Evolutionary conservation across 2,888 invertebrate genomes (phyloP).

Genomic region (Agapostemon virescens): DNA sequence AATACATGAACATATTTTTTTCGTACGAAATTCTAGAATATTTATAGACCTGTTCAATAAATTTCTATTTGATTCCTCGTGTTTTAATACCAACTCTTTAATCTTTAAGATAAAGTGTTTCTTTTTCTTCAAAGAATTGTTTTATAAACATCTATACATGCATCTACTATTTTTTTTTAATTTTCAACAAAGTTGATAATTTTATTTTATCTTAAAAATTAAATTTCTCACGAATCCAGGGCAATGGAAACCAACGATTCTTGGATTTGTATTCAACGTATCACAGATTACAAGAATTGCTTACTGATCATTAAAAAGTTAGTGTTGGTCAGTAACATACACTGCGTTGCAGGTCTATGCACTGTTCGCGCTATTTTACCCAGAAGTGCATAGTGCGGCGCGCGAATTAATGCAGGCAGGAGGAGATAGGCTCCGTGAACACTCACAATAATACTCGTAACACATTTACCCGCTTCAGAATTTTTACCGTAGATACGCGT

Average conservation of each 20-base stretch:
- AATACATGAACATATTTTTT: not conserved
- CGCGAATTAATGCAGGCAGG: slow-evolving; percentile 75
- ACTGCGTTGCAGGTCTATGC: slow-evolving; percentile 7
- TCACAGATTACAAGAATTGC: not conserved
- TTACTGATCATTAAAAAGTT: not conserved
- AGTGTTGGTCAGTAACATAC: not conserved
- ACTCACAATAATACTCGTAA: slow-evolving; percentile 77
- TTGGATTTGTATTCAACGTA: not conserved
- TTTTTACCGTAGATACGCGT: slow-evolving; percentile 10
- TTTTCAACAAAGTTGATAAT: not conserved
- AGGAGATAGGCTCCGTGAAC: slow-evolving; percentile 79
- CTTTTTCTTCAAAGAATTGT: too few relatives aligned
- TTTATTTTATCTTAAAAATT: not conserved
- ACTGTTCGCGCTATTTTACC: slow-evolving; percentile 66
- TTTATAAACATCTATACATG: too few relatives aligned
- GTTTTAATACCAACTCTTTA: not conserved
- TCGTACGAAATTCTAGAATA: not conserved
- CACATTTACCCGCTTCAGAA: slow-evolving; percentile 61
- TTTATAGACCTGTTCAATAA: not conserved
- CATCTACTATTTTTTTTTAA: too few relatives aligned
- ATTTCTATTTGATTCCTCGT: not conserved
- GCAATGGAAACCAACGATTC: not conserved
- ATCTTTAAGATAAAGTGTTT: not conserved
- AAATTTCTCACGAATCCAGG: not conserved
- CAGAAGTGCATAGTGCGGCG: slow-evolving; percentile 66